Percentiles rank a stretch among this genome's conserved stretches.
These are phyloP conservation scores for Embidobia sp. DNA, from an alignment of 2,888 invertebrate species.

Conservation along the genomic window DNA sequence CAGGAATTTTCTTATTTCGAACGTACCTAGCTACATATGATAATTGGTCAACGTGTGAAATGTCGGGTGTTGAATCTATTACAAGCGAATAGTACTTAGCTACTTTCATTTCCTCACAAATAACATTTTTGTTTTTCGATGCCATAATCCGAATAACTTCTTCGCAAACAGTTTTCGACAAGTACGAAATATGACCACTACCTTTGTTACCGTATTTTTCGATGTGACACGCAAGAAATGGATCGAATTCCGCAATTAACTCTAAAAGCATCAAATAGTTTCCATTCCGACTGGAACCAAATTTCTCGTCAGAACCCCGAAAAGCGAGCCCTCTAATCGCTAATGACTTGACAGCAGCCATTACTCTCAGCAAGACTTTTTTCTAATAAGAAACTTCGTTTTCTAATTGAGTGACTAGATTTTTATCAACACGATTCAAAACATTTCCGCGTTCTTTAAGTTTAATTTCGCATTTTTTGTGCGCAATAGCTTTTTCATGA, in stretches of 20 bases:
- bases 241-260: conserved; percentile 70
- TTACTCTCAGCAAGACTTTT: conserved; percentile 66
- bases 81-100: conserved; percentile 68
- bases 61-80: conserved; percentile 69
- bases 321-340: conserved; percentile 66
- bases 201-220: conserved; percentile 24
- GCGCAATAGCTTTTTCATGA: conserved; percentile 47
- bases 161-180: conserved; percentile 69
- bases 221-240: conserved; percentile 21
- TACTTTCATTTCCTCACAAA: conserved; percentile 54
- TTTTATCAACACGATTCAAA: conserved; percentile 37
- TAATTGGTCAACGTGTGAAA: conserved; percentile 66
- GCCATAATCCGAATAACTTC: conserved; percentile 72
- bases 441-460: conserved; percentile 28
- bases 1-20: conserved; percentile 8
- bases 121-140: conserved; percentile 57
- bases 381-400: conserved; percentile 65
- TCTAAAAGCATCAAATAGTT: conserved; percentile 70
- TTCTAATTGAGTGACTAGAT: conserved; percentile 6
- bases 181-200: conserved; percentile 19
- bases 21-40: conserved; percentile 26
- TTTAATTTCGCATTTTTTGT: conserved; percentile 41
- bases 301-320: conserved; percentile 66
- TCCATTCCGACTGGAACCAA: conserved; percentile 68
- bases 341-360: conserved; percentile 65